phyloP scores from a whole-genome alignment of 1,140 invertebrate genomes.

The Drosophila nikananu region DNA sequence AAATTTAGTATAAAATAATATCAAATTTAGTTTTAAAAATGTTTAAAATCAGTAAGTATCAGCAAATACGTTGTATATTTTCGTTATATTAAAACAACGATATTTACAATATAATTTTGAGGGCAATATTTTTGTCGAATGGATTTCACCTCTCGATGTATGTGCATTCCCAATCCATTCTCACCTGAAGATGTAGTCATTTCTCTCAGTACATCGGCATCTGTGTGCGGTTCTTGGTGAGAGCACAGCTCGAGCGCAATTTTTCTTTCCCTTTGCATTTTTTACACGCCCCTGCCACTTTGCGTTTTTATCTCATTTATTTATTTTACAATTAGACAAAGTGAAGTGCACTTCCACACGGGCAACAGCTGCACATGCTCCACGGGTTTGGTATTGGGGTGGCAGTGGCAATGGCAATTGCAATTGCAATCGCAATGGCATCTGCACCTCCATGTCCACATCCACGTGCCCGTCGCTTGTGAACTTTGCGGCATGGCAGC shows the following conservation, averaged over 20 bases:
- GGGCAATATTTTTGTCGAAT: too few species aligned
- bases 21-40: too few species aligned
- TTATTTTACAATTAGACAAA: slow-evolving; percentile 80
- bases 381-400: slow-evolving; percentile 1
- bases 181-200: neutral
- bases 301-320: slow-evolving; percentile 75
- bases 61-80: too few species aligned
- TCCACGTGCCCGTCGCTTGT: slow-evolving; percentile 10
- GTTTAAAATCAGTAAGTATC: too few species aligned
- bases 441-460: slow-evolving; percentile 19
- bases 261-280: slow-evolving; percentile 66
- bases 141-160: neutral
- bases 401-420: slow-evolving; percentile 18
- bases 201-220: slow-evolving; percentile 10
- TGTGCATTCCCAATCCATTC: neutral
- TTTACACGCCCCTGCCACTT: slow-evolving; percentile 53
- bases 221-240: slow-evolving; percentile 34
- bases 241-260: slow-evolving; percentile 47
- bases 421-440: slow-evolving; percentile 21
- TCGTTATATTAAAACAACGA: too few species aligned
- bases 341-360: slow-evolving; percentile 67
- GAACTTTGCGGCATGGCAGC: slow-evolving; percentile 33
- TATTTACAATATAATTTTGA: too few species aligned
- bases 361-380: slow-evolving; percentile 32
- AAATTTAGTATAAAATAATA: too few species aligned